Evolutionary conservation across 2,888 invertebrate species (phyloP).

Genomic region (Drosophila robusta): DNA sequence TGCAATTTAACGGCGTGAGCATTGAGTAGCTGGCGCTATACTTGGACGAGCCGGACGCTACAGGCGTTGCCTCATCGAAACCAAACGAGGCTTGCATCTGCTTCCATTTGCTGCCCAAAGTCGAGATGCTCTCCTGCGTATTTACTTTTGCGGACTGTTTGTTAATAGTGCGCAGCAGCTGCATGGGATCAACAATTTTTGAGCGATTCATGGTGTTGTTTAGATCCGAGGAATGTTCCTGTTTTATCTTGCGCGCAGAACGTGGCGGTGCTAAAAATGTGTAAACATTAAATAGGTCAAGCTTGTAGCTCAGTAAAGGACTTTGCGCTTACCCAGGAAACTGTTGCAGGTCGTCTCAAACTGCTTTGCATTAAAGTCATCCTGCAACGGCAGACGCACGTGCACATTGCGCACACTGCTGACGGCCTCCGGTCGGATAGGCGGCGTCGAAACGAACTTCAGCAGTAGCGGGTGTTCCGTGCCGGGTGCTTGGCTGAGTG

Average conservation of each 20-base stretch:
- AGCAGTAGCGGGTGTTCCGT: slow-evolving; percentile 54
- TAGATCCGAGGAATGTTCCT: slow-evolving; percentile 40
- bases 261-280: slow-evolving; percentile 55
- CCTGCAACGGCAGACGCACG: slow-evolving; percentile 78
- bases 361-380: slow-evolving; percentile 68
- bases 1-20: slow-evolving; percentile 68
- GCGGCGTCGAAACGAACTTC: slow-evolving; percentile 82
- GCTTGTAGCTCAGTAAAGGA: not conserved
- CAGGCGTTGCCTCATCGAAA: slow-evolving; percentile 50
- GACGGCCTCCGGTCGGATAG: slow-evolving; percentile 76
- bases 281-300: not conserved
- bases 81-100: slow-evolving; percentile 73
- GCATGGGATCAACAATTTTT: slow-evolving; percentile 80
- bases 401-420: slow-evolving; percentile 41
- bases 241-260: slow-evolving; percentile 60
- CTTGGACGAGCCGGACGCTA: slow-evolving; percentile 22
- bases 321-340: slow-evolving; percentile 47
- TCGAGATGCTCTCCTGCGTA: slow-evolving; percentile 56
- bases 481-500: not conserved
- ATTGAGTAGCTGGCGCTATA: slow-evolving; percentile 43
- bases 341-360: slow-evolving; percentile 54
- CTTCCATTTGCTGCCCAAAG: slow-evolving; percentile 79
- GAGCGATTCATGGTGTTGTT: slow-evolving; percentile 73
- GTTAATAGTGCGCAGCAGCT: slow-evolving; percentile 78
- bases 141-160: slow-evolving; percentile 51